Evolutionary conservation across 1,140 invertebrate species (phyloP).

Genomic region (Lepidurus apus): DNA sequence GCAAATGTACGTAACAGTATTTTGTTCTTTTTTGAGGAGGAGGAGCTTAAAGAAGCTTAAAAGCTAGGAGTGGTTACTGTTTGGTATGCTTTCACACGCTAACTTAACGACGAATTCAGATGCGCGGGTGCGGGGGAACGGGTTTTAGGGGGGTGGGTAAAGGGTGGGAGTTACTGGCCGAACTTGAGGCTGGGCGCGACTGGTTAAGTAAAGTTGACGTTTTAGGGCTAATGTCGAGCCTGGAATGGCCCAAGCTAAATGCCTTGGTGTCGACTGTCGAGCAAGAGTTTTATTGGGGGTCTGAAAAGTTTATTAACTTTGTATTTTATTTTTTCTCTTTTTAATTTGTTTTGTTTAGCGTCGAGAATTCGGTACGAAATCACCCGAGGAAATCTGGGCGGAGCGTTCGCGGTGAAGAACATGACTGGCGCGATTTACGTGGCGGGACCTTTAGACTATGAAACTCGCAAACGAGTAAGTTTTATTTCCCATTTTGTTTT

Average conservation of each 20-base stretch:
- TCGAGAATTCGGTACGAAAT: constrained; percentile 98
- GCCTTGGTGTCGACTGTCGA: too few species aligned
- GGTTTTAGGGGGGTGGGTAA: background rate
- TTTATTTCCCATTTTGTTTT: background rate
- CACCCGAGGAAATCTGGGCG: constrained; percentile 95
- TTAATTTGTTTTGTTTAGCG: constrained; percentile 62
- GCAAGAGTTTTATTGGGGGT: background rate
- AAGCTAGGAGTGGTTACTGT: too few species aligned
- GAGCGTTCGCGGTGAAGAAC: constrained; percentile 94
- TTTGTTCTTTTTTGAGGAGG: too few species aligned
- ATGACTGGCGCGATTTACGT: constrained; percentile 97
- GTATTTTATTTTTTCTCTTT: constrained; percentile 33
- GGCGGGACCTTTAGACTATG: constrained; percentile 86
- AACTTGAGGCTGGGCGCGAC: background rate
- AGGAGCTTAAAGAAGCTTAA: too few species aligned
- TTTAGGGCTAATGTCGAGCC: background rate
- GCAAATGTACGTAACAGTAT: too few species aligned
- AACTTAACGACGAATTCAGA: too few species aligned
- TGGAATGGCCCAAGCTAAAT: too few species aligned
- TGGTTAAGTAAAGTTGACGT: background rate
- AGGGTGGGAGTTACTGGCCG: background rate
- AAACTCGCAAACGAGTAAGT: constrained; percentile 80
- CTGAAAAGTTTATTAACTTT: background rate
- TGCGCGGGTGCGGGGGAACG: too few species aligned
- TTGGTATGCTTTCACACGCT: too few species aligned